Percentiles rank a stretch among this genome's conserved stretches.
phyloP scores from a whole-genome alignment of 2,113 vertebrate genomes.

The Macrotis lagotis region DNA sequence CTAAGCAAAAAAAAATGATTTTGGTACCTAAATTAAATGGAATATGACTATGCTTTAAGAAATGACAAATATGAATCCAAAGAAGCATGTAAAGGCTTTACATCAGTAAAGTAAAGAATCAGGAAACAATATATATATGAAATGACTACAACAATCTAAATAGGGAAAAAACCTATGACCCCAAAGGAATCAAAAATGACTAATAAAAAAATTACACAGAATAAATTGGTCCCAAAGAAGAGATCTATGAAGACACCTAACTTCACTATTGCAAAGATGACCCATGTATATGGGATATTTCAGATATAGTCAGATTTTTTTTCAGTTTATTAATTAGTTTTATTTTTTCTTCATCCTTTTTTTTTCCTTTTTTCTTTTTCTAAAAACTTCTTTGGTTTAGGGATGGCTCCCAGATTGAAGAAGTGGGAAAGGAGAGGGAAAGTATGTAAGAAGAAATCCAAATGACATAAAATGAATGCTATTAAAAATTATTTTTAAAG shows the following conservation, averaged over 20 bases:
- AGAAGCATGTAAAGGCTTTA: not conserved
- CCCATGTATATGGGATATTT: not conserved
- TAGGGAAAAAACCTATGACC: not conserved
- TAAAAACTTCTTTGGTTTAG: not conserved
- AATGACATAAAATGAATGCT: not conserved
- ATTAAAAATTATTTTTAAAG: not conserved
- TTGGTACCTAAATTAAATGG: not conserved
- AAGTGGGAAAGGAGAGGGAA: not conserved
- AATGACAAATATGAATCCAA: not conserved
- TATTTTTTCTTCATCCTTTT: not conserved
- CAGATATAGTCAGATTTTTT: not conserved
- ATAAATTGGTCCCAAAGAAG: not conserved
- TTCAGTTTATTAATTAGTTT: not conserved
- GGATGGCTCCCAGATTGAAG: not conserved
- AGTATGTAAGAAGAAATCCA: not conserved
- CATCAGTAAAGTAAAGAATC: not conserved
- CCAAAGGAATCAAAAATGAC: not conserved
- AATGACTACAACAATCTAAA: not conserved
- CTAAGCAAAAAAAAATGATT: too few species aligned
- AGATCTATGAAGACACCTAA: not conserved
- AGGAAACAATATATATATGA: not conserved
- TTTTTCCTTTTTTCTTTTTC: not conserved
- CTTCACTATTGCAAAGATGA: not conserved
- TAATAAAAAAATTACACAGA: not conserved
- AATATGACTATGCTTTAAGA: not conserved